phyloP scores from a whole-genome alignment of 2,888 invertebrate genomes.

The Pilophorus perplexus region DNA sequence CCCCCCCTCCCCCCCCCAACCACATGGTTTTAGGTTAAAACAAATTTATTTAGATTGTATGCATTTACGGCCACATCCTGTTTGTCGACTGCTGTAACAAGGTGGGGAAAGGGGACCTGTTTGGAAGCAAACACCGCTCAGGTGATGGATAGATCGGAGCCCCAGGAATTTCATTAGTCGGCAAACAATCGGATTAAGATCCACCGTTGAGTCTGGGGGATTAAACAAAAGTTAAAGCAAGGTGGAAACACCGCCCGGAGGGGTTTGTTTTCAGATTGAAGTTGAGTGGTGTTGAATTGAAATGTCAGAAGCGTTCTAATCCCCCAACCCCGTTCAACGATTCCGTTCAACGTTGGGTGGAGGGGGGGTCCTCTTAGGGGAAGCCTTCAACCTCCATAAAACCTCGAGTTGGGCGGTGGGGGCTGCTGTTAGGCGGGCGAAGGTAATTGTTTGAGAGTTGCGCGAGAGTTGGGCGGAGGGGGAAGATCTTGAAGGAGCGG shows the following conservation, averaged over 20 bases:
- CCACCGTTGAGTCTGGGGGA: slow-evolving; percentile 22
- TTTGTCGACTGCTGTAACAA: too few relatives aligned
- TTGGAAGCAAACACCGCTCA: slow-evolving; percentile 9
- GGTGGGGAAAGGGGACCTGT: too few relatives aligned
- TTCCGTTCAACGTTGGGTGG: neutral
- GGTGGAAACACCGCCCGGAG: slow-evolving; percentile 16
- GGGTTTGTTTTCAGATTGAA: slow-evolving; percentile 37
- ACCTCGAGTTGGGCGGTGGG: neutral
- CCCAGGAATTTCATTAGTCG: slow-evolving; percentile 31
- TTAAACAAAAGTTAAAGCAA: slow-evolving; percentile 35
- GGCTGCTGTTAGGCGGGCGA: neutral
- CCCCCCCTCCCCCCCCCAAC: too few relatives aligned
- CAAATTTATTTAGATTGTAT: too few relatives aligned
- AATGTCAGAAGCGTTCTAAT: slow-evolving; percentile 34
- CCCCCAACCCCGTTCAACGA: neutral
- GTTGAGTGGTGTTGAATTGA: slow-evolving; percentile 32
- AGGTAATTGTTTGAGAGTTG: slow-evolving; percentile 37
- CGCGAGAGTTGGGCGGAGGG: too few relatives aligned
- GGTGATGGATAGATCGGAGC: slow-evolving; percentile 27
- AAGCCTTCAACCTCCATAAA: slow-evolving; percentile 1
- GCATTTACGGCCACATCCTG: too few relatives aligned
- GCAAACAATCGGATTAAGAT: slow-evolving; percentile 36
- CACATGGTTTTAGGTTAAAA: too few relatives aligned
- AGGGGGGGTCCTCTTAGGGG: too few relatives aligned
- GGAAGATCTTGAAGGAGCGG: too few relatives aligned